Evolutionary conservation across 1,140 invertebrate species (phyloP).

Genomic region (Drosophila novamexicana): DNA sequence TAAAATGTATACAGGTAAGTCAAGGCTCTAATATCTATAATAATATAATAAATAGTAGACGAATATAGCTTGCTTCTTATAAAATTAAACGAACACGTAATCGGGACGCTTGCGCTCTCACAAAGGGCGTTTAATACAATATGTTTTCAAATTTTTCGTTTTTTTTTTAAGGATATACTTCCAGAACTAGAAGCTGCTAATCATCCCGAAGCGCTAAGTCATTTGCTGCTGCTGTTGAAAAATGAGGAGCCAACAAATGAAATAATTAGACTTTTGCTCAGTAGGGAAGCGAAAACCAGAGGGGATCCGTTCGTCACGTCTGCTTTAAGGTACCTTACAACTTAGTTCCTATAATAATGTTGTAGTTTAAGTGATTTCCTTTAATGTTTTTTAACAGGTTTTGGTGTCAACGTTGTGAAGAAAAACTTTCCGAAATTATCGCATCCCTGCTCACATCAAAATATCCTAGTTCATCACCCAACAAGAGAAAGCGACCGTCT

Average conservation of each 20-base stretch:
- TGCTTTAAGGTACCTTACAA: slow-evolving; percentile 87
- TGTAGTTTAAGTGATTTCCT: not conserved
- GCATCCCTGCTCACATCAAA: slow-evolving; percentile 90
- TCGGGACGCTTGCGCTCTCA: not conserved
- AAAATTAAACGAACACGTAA: not conserved
- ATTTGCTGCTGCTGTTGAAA: slow-evolving; percentile 94
- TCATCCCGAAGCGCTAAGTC: slow-evolving; percentile 96
- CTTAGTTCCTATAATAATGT: not conserved
- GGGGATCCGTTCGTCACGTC: slow-evolving; percentile 94
- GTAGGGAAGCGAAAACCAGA: slow-evolving; percentile 89
- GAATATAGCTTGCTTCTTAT: too few relatives aligned
- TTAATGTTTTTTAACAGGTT: slow-evolving; percentile 85
- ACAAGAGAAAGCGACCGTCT: slow-evolving; percentile 93
- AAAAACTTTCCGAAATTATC: slow-evolving; percentile 94
- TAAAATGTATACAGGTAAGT: slow-evolving; percentile 93
- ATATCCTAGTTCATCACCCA: slow-evolving; percentile 93
- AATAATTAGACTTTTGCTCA: slow-evolving; percentile 92
- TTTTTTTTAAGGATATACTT: slow-evolving; percentile 86
- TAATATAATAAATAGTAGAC: too few relatives aligned
- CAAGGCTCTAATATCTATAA: not conserved
- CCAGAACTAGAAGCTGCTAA: slow-evolving; percentile 94
- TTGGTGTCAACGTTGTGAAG: slow-evolving; percentile 96
- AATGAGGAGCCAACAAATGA: slow-evolving; percentile 95
- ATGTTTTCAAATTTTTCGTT: not conserved
- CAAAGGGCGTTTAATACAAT: not conserved